These are phyloP conservation scores for Bombus ignitus DNA, from an alignment of 1,140 invertebrate species.

Conservation along the genomic window DNA sequence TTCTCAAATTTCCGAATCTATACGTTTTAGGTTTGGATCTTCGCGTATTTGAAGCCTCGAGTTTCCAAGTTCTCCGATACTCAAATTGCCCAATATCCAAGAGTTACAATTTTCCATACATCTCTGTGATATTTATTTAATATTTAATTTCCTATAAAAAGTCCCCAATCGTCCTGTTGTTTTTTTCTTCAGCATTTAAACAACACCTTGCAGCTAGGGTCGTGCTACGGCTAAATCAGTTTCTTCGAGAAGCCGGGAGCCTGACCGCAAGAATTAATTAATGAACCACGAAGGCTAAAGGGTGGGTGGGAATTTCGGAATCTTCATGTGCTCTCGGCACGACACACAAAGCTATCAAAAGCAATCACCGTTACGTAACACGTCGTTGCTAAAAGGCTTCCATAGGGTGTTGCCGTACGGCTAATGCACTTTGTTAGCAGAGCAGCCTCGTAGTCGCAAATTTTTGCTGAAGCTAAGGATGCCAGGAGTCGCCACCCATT, in stretches of 20 bases:
- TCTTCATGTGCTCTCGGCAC: not conserved
- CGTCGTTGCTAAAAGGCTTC: slow-evolving; percentile 25
- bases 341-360: not conserved
- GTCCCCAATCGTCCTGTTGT: too few species aligned
- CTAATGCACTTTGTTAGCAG: slow-evolving; percentile 34
- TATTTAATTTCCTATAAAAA: too few species aligned
- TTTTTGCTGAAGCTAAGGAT: slow-evolving; percentile 40
- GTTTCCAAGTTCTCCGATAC: too few species aligned
- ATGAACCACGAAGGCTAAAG: not conserved
- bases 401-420: slow-evolving; percentile 23
- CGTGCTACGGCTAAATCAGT: not conserved
- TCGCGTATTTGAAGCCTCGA: too few species aligned
- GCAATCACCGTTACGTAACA: slow-evolving; percentile 28
- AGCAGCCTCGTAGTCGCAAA: slow-evolving; percentile 34
- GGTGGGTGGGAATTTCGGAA: slow-evolving; percentile 4
- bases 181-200: not conserved
- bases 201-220: not conserved
- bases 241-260: not conserved
- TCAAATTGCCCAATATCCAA: too few species aligned
- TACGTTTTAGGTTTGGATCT: too few species aligned
- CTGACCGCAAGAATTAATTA: slow-evolving; percentile 14
- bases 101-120: too few species aligned
- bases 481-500: slow-evolving; percentile 8
- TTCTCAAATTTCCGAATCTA: not conserved
- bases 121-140: too few species aligned